Evolutionary conservation across 2,113 vertebrate genomes (phyloP), one percentile per base, ranked within the genome.

Genomic region (Limanda limanda): DNA sequence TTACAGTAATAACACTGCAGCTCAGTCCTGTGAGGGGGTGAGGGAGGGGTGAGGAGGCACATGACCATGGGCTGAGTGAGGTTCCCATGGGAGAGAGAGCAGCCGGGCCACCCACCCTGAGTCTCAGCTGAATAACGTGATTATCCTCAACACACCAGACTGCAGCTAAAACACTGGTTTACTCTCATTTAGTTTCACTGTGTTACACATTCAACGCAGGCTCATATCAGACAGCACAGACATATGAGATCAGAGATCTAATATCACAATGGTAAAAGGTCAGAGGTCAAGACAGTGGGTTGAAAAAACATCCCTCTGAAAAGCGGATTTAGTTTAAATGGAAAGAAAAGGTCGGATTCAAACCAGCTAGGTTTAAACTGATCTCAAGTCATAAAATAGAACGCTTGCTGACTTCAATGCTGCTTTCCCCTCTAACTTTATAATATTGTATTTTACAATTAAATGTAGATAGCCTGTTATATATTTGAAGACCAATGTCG

Each of bases 41-140:
- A 48, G 65, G 48, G 20, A 10, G 17, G 27, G 31, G 18, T 35
- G 47, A 18, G 52, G 47, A 3, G 48, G 42, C 2, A 42, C 65
- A 79, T 88, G 76, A 88, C 82, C 81, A 83, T 59, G 5, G 60
- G 15, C 15, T 55, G 60, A 55, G 42, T 24, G 58, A 62, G 64
- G 70, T 74, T 89, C 79, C 81, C 84, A 78, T 86, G 82, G 74
- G 73, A 70, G 63, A 35, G 23, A 23, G 51, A 1, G 23, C n/a
- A n/a, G n/a, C n/a, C n/a, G 51, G 83, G 48, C 76, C 78, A 78
- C 62, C 76, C 79, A 80, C 70, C 62, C 73, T 20, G 71, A 65
- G 47, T 54, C 51, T 37, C 52, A 25, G 54, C 71, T 66, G 72
- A 76, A 84, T 68, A 89, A 71, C 71, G 61, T 71, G 25, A 87